phyloP scores from a whole-genome alignment of 2,797 vertebrate genomes.

The Microtus californicus region DNA sequence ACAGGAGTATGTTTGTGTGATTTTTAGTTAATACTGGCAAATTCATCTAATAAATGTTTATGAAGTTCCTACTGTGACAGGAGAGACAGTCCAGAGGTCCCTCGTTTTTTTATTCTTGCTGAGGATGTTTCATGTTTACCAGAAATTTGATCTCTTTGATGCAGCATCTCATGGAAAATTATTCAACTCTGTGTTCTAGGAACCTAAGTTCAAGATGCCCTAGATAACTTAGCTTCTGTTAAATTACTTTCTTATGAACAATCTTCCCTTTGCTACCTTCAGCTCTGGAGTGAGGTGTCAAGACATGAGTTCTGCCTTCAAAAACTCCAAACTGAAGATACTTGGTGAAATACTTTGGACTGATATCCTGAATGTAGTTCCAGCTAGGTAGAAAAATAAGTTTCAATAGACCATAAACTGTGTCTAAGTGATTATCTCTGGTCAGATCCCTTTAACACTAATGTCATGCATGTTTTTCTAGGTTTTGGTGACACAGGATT shows the following conservation, averaged over 20 bases:
- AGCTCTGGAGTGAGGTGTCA: not conserved
- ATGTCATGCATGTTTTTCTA: not conserved
- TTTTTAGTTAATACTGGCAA: not conserved
- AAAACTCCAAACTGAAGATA: not conserved
- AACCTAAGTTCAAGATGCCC: not conserved
- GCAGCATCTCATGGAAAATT: not conserved
- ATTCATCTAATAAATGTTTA: slow-evolving; percentile 3
- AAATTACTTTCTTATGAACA: not conserved
- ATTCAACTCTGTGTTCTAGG: not conserved
- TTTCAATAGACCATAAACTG: not conserved
- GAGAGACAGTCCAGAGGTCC: not conserved
- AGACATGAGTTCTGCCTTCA: not conserved
- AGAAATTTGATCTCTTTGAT: not conserved
- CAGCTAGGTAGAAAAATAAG: not conserved
- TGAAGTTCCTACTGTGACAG: not conserved
- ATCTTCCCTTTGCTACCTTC: no score
- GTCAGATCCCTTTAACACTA: not conserved
- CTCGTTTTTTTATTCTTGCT: not conserved
- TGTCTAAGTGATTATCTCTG: not conserved
- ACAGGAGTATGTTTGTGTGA: not conserved
- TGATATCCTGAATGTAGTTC: no score
- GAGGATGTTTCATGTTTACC: not conserved
- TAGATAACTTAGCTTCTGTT: not conserved
- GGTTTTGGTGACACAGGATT: not conserved
- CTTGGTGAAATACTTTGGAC: not conserved